Evolutionary conservation across 2,888 invertebrate species (phyloP), one percentile per base, ranked within the genome.

Genomic region (Polydrusus cervinus): DNA sequence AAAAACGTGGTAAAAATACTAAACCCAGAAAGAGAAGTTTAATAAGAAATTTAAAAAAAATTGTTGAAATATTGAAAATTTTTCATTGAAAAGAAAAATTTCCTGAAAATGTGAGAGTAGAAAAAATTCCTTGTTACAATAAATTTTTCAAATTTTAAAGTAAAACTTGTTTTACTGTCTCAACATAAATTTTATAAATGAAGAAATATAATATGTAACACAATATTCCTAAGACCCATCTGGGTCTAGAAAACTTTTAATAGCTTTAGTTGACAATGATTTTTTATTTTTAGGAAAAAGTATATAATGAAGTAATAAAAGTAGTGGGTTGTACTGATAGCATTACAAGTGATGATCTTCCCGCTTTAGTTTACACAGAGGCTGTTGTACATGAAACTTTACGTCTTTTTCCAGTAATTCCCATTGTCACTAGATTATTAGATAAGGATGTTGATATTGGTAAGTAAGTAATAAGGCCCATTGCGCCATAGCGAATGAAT

Each of bases 391-490:
- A 20, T 43, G 67, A 67, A 55, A 47, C 40, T n/a, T 16, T 67
- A 49, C 18, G 67, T 9, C 43, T 67, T 5, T 55, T 67, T 55
- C 67, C 67, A 16, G 55, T 67, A n/a, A 55, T 67, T 55, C 67
- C 67, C 9, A 18, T 67, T 40, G 13, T 67, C 5, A 18, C 18
- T 18, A 53, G 67, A 34, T 2, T 0, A 67, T 11, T 67, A 3
- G 20, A 43, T 40, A 55, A 67, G 13, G 67, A 67, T 18, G 18
- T 67, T 13, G 49, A 67, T 57, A 10, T 57, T 1, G 57, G 57
- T 57, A 55, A n/a, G 55, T 14, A 38, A 51, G 3, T 34, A 25
- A 25, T 5, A 25, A 49, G 14, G n/a, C 7, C 1, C 14, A n/a
- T 47, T 1, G n/a, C 5, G 40, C 9, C 9, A 11, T 11, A 40